Percentiles rank a stretch among this genome's conserved stretches.
These are phyloP conservation scores for Lycocerus yunnanus DNA, from an alignment of 2,888 invertebrate genomes.

Conservation along the genomic window DNA sequence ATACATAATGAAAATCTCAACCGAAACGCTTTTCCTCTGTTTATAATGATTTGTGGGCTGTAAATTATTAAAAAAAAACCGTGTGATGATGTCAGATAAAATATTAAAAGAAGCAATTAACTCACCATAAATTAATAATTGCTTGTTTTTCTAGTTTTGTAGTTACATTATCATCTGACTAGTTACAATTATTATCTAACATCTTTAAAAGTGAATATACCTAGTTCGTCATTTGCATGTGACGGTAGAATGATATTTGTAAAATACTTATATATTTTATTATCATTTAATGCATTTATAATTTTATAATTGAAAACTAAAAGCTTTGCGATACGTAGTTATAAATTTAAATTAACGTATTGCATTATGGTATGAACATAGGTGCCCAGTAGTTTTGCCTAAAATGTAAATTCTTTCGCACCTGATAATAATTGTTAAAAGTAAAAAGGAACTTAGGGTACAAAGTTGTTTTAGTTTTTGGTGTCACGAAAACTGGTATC, in stretches of 20 bases:
- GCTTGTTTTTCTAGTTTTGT: neutral
- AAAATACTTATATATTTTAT: neutral
- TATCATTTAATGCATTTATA: neutral
- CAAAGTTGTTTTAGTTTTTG: neutral
- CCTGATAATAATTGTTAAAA: too few species aligned
- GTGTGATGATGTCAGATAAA: neutral
- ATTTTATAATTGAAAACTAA: neutral
- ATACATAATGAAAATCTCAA: slow-evolving; percentile 5
- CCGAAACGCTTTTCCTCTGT: slow-evolving; percentile 10
- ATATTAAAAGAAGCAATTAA: neutral
- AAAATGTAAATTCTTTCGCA: neutral
- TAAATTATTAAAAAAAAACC: neutral
- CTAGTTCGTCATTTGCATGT: neutral
- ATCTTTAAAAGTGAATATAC: neutral
- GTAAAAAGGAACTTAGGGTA: neutral
- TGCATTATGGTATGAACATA: neutral
- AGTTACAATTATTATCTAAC: neutral
- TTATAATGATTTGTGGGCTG: neutral
- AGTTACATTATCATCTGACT: neutral
- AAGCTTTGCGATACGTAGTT: neutral
- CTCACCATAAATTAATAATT: neutral
- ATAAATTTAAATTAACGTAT: neutral
- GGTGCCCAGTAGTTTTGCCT: neutral
- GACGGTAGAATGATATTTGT: neutral
- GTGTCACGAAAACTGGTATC: neutral